phyloP scores from a whole-genome alignment of 2,113 vertebrate species.

The Craseonycteris thonglongyai region DNA sequence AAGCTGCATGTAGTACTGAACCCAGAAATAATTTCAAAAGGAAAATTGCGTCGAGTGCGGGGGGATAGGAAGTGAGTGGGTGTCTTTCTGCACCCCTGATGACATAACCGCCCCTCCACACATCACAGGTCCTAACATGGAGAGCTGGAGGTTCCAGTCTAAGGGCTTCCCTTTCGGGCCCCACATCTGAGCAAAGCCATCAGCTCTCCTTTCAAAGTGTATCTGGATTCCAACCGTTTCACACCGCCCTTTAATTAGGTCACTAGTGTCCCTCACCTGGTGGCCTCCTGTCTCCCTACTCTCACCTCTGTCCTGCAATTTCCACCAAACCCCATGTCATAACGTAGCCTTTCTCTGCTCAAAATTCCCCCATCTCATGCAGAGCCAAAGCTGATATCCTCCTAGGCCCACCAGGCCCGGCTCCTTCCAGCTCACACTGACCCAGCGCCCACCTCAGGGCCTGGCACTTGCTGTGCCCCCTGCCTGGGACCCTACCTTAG shows the following conservation, averaged over 20 bases:
- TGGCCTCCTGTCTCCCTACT: not conserved
- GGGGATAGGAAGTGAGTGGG: not conserved
- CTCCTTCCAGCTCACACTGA: not conserved
- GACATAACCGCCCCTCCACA: not conserved
- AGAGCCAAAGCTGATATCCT: not conserved
- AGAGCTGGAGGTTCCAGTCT: not conserved
- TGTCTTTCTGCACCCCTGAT: not conserved
- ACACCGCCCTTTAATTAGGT: not conserved
- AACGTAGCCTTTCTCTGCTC: not conserved
- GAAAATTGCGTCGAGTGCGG: not conserved
- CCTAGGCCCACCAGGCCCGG: not conserved
- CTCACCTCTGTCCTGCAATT: not conserved
- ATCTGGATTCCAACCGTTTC: not conserved
- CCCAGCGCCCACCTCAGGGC: not conserved
- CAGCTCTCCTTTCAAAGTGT: not conserved
- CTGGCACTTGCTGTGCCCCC: not conserved
- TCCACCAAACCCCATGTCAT: not conserved
- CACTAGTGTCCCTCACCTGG: not conserved
- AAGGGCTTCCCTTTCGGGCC: not conserved
- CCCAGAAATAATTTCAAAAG: not conserved
- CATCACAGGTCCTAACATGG: not conserved
- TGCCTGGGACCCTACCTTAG: not conserved
- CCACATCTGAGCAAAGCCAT: not conserved
- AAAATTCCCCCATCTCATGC: not conserved
- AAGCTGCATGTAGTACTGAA: not conserved